Conservation (phyloP, 2,888 invertebrate species). For the Agrotis segetum region DNA sequence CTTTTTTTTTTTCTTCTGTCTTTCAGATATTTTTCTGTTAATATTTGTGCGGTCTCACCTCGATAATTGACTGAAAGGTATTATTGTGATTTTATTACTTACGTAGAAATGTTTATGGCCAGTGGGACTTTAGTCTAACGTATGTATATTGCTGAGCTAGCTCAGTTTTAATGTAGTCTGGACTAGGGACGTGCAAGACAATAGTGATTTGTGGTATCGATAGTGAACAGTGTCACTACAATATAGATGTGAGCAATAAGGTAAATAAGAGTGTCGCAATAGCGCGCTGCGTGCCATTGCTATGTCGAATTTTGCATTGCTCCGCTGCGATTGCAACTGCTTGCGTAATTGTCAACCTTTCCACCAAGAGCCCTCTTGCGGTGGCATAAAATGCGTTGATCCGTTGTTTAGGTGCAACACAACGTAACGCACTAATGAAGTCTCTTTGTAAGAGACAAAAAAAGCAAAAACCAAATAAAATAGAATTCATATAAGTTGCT, state of each 20-base stretch:
- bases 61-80: not conserved
- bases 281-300: no score
- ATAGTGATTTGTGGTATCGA: conserved; percentile 18
- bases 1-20: not conserved
- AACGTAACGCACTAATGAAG: no score
- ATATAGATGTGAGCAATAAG: not conserved
- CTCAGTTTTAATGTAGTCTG: conserved; percentile 2
- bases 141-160: conserved; percentile 7
- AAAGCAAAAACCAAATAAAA: no score
- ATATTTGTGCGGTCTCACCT: not conserved
- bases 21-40: not conserved
- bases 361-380: no score
- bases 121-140: not conserved
- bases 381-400: no score
- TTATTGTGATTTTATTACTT: conserved; percentile 23
- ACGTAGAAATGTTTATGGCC: conserved; percentile 13
- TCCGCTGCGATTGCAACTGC: no score
- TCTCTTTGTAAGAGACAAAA: no score
- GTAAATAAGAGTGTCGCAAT: no score
- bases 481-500: no score
- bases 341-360: no score
- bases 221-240: not conserved
- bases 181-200: not conserved
- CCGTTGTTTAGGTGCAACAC: no score
- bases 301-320: no score